Evolutionary conservation across 2,888 invertebrate genomes (phyloP).

Genomic region (Brachynemurus nebulosus): DNA sequence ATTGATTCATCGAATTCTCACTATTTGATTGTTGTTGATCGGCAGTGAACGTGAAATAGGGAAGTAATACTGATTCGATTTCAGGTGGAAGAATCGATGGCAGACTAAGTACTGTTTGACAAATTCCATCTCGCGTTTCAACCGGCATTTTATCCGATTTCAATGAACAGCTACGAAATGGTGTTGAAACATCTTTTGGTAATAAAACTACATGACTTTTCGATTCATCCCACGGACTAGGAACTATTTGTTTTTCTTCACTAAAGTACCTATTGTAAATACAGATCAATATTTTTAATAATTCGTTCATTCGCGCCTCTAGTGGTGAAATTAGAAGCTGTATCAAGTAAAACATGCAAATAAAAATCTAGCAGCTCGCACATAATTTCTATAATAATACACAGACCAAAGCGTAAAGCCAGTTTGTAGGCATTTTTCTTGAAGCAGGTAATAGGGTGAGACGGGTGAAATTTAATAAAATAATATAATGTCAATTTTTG

Average conservation of each 20-base stretch:
- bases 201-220: conserved; percentile 13
- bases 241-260: conserved; percentile 28
- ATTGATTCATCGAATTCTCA: conserved; percentile 15
- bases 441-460: no score
- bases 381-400: no score
- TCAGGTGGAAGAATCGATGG: conserved; percentile 47
- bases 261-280: conserved; percentile 26
- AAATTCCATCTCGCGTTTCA: conserved; percentile 35
- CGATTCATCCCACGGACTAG: conserved; percentile 26
- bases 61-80: conserved; percentile 44
- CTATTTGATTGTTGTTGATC: conserved; percentile 20
- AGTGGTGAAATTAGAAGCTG: no score
- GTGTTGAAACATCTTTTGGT: conserved; percentile 13
- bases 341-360: no score
- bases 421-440: no score
- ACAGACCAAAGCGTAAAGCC: no score
- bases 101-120: conserved; percentile 50
- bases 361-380: no score
- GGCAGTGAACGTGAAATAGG: conserved; percentile 44
- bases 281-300: conserved; percentile 7
- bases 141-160: not conserved
- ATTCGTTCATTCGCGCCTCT: no score
- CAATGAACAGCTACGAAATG: not conserved
- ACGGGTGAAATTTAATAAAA: no score
- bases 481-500: no score